Evolutionary conservation across 2,113 vertebrate genomes (phyloP).

Genomic region (Nothoprocta perdicaria): DNA sequence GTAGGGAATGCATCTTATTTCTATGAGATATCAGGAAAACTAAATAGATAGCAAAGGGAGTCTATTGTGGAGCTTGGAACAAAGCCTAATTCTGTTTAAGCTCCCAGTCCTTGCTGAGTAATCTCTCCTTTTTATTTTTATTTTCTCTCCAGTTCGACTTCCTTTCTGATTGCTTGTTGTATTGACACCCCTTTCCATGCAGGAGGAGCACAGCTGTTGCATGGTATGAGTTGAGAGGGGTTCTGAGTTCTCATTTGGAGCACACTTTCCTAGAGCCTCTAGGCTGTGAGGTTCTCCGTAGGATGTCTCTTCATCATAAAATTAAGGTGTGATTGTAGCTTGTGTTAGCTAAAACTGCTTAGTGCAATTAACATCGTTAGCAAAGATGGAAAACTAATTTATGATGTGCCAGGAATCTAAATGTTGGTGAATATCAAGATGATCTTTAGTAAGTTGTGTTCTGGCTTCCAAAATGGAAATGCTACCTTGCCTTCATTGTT

Average conservation of each 20-base stretch:
- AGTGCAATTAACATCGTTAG: background rate
- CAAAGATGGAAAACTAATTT: background rate
- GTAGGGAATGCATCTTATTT: background rate
- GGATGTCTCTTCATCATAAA: background rate
- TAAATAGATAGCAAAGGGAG: background rate
- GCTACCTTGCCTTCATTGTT: background rate
- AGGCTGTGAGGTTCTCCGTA: background rate
- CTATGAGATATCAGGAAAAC: background rate
- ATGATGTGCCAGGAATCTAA: background rate
- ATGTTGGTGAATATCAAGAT: background rate
- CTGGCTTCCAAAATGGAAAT: background rate
- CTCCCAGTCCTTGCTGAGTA: background rate
- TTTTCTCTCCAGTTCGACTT: background rate
- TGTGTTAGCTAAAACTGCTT: background rate
- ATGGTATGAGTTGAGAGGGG: background rate
- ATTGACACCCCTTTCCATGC: fast-evolving
- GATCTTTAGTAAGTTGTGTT: background rate
- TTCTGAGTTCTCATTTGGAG: background rate
- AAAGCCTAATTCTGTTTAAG: background rate
- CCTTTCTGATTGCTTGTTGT: background rate
- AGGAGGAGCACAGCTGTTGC: background rate
- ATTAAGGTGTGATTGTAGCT: background rate
- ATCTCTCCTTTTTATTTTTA: background rate
- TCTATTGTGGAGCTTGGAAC: background rate
- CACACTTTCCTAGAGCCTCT: background rate